A percentile compares a stretch with the other conserved stretches of the same genome.
phyloP scores from a whole-genome alignment of 2,113 vertebrate species.

The Chloropsis cyanopogon region DNA sequence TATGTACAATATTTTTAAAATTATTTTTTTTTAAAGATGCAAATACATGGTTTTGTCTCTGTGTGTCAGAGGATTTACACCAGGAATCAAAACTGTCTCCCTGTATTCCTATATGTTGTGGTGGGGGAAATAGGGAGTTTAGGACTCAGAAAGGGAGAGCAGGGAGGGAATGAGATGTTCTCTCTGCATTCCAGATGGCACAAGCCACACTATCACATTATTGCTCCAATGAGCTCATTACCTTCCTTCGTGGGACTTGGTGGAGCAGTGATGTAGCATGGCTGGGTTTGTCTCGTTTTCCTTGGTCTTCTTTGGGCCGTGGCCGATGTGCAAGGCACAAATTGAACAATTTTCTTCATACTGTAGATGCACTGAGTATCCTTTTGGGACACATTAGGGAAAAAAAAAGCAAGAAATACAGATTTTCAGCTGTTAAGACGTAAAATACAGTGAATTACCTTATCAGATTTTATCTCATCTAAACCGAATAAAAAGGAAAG shows the following conservation, averaged over 20 bases:
- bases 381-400: background rate
- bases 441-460: background rate
- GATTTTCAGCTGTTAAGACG: background rate
- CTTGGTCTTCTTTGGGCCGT: background rate
- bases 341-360: background rate
- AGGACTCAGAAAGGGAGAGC: background rate
- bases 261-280: background rate
- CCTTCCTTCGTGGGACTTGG: background rate
- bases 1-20: background rate
- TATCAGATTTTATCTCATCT: background rate
- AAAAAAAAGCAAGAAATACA: background rate
- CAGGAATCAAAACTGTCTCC: background rate
- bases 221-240: background rate
- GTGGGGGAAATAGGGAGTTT: background rate
- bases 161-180: background rate
- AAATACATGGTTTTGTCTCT: background rate
- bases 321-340: background rate
- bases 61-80: background rate
- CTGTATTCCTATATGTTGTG: background rate
- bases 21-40: background rate
- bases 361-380: background rate
- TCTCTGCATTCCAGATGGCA: constrained; percentile 1
- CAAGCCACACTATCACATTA: background rate
- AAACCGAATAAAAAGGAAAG: background rate
- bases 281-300: background rate